A percentile compares a stretch with the other conserved stretches of the same genome.
Conservation (phyloP, 2,888 invertebrate species). For the Carterocephalus palaemon region DNA sequence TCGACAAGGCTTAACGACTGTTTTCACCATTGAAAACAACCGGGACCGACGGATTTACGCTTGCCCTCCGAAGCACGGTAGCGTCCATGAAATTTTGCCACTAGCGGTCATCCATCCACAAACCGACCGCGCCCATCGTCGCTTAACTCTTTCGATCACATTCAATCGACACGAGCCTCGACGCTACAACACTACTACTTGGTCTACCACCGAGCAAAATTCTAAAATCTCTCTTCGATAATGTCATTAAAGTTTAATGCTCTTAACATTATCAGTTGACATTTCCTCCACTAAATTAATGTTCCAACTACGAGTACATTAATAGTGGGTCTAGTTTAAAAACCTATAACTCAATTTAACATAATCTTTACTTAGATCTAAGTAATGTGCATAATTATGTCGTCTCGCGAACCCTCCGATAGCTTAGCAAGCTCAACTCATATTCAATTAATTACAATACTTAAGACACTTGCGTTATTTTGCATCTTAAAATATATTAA, state of each 20-base stretch:
- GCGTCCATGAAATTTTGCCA: too few relatives aligned
- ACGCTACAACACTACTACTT: too few relatives aligned
- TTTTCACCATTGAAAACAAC: too few relatives aligned
- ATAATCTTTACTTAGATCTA: constrained; percentile 23
- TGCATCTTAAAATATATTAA: not conserved
- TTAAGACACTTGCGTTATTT: too few relatives aligned
- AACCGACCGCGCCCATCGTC: too few relatives aligned
- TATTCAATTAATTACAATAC: constrained; percentile 2
- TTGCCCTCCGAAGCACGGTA: too few relatives aligned
- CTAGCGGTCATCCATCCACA: too few relatives aligned
- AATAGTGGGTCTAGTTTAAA: constrained; percentile 24
- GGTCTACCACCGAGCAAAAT: not conserved
- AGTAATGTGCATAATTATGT: constrained; percentile 21
- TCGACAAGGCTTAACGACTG: too few relatives aligned
- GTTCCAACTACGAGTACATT: constrained; percentile 9
- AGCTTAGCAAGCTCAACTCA: constrained; percentile 5
- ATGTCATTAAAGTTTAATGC: not conserved
- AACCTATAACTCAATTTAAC: constrained; percentile 23
- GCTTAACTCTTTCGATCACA: too few relatives aligned
- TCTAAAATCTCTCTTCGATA: not conserved
- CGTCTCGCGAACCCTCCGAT: constrained; percentile 13
- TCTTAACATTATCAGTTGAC: constrained; percentile 12
- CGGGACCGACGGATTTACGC: too few relatives aligned
- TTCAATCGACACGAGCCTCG: too few relatives aligned
- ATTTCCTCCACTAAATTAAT: constrained; percentile 21